These are phyloP conservation scores for Sitobion miscanthi DNA, from an alignment of 1,140 invertebrate genomes.

Conservation along the genomic window DNA sequence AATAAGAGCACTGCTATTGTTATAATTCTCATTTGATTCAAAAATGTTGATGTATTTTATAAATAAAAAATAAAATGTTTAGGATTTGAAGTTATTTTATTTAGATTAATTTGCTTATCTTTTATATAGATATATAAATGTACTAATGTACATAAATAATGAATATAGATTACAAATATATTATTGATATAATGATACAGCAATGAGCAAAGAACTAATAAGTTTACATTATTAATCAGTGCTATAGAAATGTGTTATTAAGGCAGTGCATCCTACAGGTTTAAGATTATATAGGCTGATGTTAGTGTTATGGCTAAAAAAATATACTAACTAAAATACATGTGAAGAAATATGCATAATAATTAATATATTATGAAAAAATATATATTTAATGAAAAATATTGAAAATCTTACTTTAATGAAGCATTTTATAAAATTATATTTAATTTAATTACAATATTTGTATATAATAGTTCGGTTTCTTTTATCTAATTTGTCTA, in stretches of 20 bases:
- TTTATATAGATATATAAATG: too few species aligned
- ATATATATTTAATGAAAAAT: background rate
- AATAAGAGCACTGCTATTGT: background rate
- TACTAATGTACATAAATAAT: too few species aligned
- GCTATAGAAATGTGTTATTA: background rate
- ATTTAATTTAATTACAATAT: background rate
- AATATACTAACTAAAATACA: background rate
- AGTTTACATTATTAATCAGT: background rate
- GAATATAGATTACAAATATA: too few species aligned
- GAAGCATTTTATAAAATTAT: background rate
- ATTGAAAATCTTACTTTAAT: background rate
- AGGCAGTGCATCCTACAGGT: background rate
- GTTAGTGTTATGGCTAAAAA: background rate
- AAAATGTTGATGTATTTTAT: background rate
- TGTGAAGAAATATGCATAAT: background rate
- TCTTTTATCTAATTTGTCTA: background rate
- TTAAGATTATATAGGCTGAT: background rate
- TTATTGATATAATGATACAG: too few species aligned
- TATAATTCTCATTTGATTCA: background rate
- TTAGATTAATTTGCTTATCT: too few species aligned
- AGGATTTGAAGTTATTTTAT: too few species aligned
- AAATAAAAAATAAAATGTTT: background rate
- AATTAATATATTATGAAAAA: background rate
- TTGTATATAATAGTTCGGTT: background rate
- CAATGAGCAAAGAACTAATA: too few species aligned